Evolutionary conservation across 2,113 vertebrate genomes (phyloP).

Genomic region (Zosterops pallidus): DNA sequence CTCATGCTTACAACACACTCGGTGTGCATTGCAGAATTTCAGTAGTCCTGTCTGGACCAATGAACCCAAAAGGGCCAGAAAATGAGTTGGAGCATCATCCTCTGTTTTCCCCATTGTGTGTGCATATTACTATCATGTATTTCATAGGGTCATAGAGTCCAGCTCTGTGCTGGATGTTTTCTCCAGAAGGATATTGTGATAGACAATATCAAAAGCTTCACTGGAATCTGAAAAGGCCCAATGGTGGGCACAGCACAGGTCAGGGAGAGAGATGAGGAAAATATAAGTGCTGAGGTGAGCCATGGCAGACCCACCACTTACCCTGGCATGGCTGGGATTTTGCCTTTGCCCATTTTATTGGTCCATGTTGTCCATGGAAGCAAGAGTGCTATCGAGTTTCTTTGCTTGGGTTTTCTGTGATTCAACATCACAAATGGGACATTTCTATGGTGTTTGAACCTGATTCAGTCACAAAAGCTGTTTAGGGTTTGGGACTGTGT

Average conservation of each 20-base stretch:
- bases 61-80: background rate
- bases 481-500: background rate
- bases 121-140: accelerated
- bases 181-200: background rate
- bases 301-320: background rate
- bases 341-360: background rate
- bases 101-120: background rate
- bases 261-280: background rate
- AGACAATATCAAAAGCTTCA: background rate
- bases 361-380: background rate
- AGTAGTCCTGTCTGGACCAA: background rate
- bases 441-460: background rate
- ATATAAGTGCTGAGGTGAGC: background rate
- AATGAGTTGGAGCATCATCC: background rate
- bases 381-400: background rate
- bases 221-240: background rate
- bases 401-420: background rate
- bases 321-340: accelerated
- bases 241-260: accelerated
- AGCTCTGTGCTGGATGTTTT: background rate
- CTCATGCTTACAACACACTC: background rate
- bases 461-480: background rate
- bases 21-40: background rate
- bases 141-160: background rate
- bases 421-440: background rate